phyloP scores from a whole-genome alignment of 2,113 vertebrate species.

The Pelusios castaneus region DNA sequence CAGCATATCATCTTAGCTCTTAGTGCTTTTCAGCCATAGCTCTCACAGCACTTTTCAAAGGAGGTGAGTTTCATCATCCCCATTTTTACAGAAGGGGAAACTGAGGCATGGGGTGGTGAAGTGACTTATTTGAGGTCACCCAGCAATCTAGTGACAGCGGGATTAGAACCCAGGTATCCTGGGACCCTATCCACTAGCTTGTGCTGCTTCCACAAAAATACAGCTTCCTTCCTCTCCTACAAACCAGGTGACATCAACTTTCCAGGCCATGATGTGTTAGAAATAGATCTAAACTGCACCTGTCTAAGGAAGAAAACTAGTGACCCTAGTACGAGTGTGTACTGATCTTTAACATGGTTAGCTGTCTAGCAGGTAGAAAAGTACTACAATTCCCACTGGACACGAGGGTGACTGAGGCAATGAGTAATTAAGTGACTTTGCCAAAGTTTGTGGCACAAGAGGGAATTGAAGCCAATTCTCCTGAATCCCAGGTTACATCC shows the following conservation, averaged over 20 bases:
- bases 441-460: not conserved
- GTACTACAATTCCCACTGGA: not conserved
- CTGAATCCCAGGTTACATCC: not conserved
- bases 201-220: not conserved
- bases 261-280: not conserved
- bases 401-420: not conserved
- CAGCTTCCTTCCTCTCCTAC: fast-evolving
- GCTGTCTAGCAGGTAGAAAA: not conserved
- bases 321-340: not conserved
- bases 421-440: not conserved
- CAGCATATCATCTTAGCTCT: not conserved
- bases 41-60: not conserved
- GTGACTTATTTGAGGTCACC: fast-evolving
- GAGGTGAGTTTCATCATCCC: not conserved
- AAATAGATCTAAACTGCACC: not conserved
- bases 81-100: not conserved
- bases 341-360: not conserved
- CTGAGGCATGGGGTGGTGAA: not conserved
- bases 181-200: not conserved
- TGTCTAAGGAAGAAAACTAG: not conserved
- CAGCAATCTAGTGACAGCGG: not conserved
- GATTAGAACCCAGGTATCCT: not conserved
- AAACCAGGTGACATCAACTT: not conserved
- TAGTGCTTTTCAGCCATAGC: not conserved
- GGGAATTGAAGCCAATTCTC: not conserved